Evolutionary conservation across 2,888 invertebrate genomes (phyloP).

Genomic region (Eulithis prunata): DNA sequence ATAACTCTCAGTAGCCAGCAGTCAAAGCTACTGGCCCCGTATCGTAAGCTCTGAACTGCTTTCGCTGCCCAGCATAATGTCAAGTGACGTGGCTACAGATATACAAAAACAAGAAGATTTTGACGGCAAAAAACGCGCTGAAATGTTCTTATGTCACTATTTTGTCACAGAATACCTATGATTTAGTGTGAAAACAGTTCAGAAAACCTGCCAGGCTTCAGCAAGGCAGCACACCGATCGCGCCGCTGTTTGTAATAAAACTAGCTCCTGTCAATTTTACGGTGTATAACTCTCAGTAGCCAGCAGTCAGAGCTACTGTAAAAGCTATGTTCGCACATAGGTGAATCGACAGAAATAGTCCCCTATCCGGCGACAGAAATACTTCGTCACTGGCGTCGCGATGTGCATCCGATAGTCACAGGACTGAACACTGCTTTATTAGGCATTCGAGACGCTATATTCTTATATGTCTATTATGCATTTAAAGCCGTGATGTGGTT

Average conservation of each 20-base stretch:
- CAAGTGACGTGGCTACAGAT: no score
- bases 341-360: slow-evolving; percentile 52
- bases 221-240: no score
- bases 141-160: no score
- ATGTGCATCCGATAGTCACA: slow-evolving; percentile 33
- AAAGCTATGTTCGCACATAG: slow-evolving; percentile 41
- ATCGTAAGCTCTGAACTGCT: no score
- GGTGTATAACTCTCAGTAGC: neutral
- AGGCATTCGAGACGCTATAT: slow-evolving; percentile 1
- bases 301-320: slow-evolving; percentile 9
- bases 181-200: no score
- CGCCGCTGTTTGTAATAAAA: slow-evolving; percentile 1
- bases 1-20: slow-evolving; percentile 9
- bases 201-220: no score
- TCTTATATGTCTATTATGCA: neutral
- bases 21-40: slow-evolving; percentile 2
- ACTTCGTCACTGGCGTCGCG: slow-evolving; percentile 39
- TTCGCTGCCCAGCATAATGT: no score
- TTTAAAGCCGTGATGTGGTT: no score
- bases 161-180: no score
- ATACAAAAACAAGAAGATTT: no score
- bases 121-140: no score
- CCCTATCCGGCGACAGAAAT: slow-evolving; percentile 57
- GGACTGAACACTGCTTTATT: slow-evolving; percentile 11
- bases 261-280: neutral